Percentiles rank a stretch among this genome's conserved stretches.
phyloP scores from a whole-genome alignment of 2,888 invertebrate species.

The Trichogramma evanescens region DNA sequence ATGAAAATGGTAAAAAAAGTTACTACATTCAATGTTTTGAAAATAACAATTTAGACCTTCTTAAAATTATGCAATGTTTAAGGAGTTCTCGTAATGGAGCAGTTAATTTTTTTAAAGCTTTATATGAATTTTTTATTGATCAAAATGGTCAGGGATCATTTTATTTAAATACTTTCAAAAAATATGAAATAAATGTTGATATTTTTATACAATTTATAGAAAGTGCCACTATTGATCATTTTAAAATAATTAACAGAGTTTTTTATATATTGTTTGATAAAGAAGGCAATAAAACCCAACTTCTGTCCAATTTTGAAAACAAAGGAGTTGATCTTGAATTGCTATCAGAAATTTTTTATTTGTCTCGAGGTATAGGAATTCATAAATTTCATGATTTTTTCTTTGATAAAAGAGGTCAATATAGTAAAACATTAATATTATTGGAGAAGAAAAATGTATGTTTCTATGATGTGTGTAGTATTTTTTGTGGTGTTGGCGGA shows the following conservation, averaged over 20 bases:
- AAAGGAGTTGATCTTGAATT: slow-evolving; percentile 22
- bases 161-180: slow-evolving; percentile 30
- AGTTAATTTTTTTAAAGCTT: too few species aligned
- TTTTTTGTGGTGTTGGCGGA: slow-evolving; percentile 25
- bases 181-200: slow-evolving; percentile 24
- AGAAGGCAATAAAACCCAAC: slow-evolving; percentile 12
- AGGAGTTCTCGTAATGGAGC: too few species aligned
- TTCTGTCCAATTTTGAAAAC: slow-evolving; percentile 14
- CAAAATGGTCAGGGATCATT: too few species aligned
- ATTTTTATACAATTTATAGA: neutral
- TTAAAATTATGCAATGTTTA: too few species aligned
- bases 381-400: too few species aligned
- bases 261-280: slow-evolving; percentile 30
- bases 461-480: slow-evolving; percentile 25
- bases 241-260: slow-evolving; percentile 31
- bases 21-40: slow-evolving; percentile 20
- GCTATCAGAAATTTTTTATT: too few species aligned
- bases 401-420: too few species aligned
- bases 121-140: too few species aligned
- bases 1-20: slow-evolving; percentile 33
- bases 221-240: slow-evolving; percentile 19
- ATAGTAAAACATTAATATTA: too few species aligned
- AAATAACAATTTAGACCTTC: too few species aligned
- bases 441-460: too few species aligned
- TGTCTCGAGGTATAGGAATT: too few species aligned